Base-by-base conservation (phyloP, 2,888 invertebrate species). In the Cyaniris semiargus region DNA sequence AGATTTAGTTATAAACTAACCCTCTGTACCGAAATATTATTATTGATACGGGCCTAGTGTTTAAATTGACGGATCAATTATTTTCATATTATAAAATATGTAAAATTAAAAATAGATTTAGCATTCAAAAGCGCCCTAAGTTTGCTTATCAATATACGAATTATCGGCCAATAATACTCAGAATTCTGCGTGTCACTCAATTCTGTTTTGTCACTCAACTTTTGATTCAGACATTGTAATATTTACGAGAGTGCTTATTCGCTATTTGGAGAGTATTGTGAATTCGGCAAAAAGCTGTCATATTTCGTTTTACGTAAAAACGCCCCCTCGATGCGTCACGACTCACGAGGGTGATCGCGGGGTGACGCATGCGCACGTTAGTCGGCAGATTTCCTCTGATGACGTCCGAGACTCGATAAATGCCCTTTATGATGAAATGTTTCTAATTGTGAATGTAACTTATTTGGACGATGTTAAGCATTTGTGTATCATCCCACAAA, bases 261-360 rank as follows among this genome's bases (percentile, higher is more conserved):
- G 87, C 85, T 86, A 89, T 89, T 88, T 86, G 89, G 89, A 85
- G 84, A 82, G 84, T 83, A 86, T 88, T 90, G 90, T 91, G 84
- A 82, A 83, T 83, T 85, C 84, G 87, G 90, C 89, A 87, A 88
- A 89, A 89, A 89, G 84, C 87, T 89, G 90, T 88, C 86, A 86
- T 80, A 84, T 86, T 84, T 60, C 78, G 82, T 81, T 79, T 82
- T 81, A 83, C 83, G 83, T 83, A 83, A 84, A 80, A 83, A 82
- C 87, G 86, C 86, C 86, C 87, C 87, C 85, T 84, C 84, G 79
- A 80, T 82, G 84, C 81, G 79, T 83, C 82, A 80, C 81, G 79
- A 81, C 79, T 83, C 82, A 80, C 81, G 79, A 81, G 81, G 83
- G 84, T 77, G 84, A 85, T 82, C 80, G 76, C 76, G 66, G 76